These are phyloP conservation scores for Akabosia matsudoensis DNA, from an alignment of 1,140 invertebrate species.

Conservation along the genomic window DNA sequence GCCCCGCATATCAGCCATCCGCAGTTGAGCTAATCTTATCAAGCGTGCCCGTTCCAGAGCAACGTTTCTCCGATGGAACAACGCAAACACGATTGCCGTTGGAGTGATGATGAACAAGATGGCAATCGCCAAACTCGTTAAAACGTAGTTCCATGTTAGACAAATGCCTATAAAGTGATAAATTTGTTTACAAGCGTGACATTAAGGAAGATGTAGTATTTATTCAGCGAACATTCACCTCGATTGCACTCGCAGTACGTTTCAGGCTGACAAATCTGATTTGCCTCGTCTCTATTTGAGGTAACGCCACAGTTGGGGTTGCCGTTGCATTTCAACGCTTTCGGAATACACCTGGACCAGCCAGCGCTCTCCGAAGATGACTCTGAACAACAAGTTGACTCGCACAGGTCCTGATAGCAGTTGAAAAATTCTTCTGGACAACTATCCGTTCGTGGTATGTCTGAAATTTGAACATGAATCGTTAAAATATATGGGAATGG, in stretches of 20 bases:
- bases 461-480: neutral
- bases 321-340: conserved; percentile 12
- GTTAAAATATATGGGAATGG: too few relatives aligned
- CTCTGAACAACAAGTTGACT: neutral
- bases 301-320: conserved; percentile 11
- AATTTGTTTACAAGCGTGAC: too few relatives aligned
- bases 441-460: neutral
- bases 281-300: conserved; percentile 19
- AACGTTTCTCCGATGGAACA: conserved; percentile 24
- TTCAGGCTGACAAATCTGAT: conserved; percentile 14
- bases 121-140: conserved; percentile 21
- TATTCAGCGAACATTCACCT: neutral
- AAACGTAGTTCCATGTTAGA: conserved; percentile 9
- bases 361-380: neutral
- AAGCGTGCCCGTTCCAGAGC: neutral
- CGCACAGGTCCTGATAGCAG: neutral
- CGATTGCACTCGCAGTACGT: neutral
- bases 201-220: too few relatives aligned
- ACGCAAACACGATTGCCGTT: conserved; percentile 28
- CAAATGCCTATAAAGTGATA: neutral
- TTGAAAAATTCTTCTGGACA: neutral
- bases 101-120: conserved; percentile 29
- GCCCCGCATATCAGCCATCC: neutral
- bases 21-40: neutral
- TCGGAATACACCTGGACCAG: conserved; percentile 18